Evolutionary conservation across 1,140 invertebrate genomes (phyloP), one percentile per base, ranked within the genome.

Genomic region (Panagrolaimus sp.): DNA sequence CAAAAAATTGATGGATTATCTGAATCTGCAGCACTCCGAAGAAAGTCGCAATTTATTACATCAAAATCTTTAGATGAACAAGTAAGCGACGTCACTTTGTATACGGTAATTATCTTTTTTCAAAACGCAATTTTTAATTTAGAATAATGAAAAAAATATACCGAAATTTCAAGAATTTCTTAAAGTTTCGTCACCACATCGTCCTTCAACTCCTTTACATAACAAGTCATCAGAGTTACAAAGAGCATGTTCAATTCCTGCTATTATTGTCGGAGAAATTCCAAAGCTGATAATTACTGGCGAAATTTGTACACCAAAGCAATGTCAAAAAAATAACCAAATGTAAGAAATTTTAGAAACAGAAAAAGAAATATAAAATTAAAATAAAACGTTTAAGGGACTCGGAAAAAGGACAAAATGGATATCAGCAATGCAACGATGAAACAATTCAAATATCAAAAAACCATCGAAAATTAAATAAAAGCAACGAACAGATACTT

Each of bases 191-290:
- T 63, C 62, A n/a, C 67, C 25, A 25, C 47, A 47, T 25, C 43
- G 9, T 69, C 70, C 38, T 69, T 47, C 46, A 11, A 42, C 65
- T 1, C n/a, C 43, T 20, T 16, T 23, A 51, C 65, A 53, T 38
- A n/a, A 27, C 62, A 31, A 42, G 38, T 23, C 67, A 27, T 5
- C 65, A 57, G 75, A 76, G 69, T 70, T 76, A 27, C 76, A 76
- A 44, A 38, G 75, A 11, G 75, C 75, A n/a, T 72, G 75, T 46
- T 78, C 75, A 9, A 76, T 76, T 42, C 75, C 75, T 16, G 77
- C 75, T 8, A 76, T 76, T 23, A 76, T 76, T 47, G 75, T 76
- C 11, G 75, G 75, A 1, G 75, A 76, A 73, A 76, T 76, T 65
- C 75, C 75, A 23, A 78, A 78, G 42, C 48, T 76, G 14, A 71